Evolutionary conservation across 2,797 vertebrate species (phyloP), one percentile per base, ranked within the genome.

Genomic region (Trachurus trachurus): DNA sequence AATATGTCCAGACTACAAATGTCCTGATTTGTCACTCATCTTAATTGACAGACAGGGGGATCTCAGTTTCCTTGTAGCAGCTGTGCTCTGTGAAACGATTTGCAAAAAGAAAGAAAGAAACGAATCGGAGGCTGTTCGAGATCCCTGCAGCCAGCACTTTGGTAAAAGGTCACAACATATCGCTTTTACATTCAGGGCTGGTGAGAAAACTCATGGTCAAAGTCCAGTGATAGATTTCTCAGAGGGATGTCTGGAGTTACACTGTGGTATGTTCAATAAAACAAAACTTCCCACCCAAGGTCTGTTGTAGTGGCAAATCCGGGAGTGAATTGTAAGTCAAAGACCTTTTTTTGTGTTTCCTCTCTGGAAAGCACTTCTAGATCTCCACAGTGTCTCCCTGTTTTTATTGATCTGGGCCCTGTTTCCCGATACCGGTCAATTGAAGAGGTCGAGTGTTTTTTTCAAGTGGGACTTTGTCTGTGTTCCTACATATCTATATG

Each of bases 11-110:
- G 84, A 91, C 88, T 87, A 82, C 84, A 88, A 83, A 90, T 88
- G 86, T 74, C 71, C 84, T 68, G 82, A 86, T 93, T 92, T 91
- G 90, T 92, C 88, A 89, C 80, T 90, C 89, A 75, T 92, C 81
- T 71, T 91, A 93, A 93, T 91, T 91, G 92, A 90, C 87, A 88
- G 88, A 78, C 56, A 59, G 54, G 81, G 81, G 82, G 26, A 89
- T 83, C 66, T 71, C 12, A 40, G 78, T 74, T 88, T 80, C 75
- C 59, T 73, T 71, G 65, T 63, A 81, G 68, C 89, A 83, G 87
- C 83, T 82, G 87, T 76, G 68, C 71, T 34, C 80, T 71, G 62
- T 70, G 47, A 84, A 84, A 82, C 77, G 9, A 89, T 87, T 87
- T 78, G 58, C 15, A 53, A 70, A 37, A 50, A 17, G 10, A 63